Evolutionary conservation across 1,140 invertebrate genomes (phyloP), one percentile per base, ranked within the genome.

Genomic region (Octopus bimaculoides): DNA sequence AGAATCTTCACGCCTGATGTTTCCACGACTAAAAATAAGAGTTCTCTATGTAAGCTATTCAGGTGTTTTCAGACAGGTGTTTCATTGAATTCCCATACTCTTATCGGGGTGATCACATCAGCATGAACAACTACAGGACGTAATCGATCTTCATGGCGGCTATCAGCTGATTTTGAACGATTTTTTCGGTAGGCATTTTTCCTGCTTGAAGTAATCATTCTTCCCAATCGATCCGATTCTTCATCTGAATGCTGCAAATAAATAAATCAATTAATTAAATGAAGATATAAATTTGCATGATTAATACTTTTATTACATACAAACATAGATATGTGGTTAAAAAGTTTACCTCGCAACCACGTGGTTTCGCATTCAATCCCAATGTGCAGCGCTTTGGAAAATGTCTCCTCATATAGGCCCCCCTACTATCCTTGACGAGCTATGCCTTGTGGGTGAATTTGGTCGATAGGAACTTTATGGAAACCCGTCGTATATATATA

Each of bases 51-150:
- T 61, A 17, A 12, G 17, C 56, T 71, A 17, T 17, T 9, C n/a
- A 10, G 17, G 66, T 69, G 6, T 17, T 41, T n/a, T 81, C 80
- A 83, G 14, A 83, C 82, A 6, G 82, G 77, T 69, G 82, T 83
- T 74, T 83, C 82, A 76, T 79, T 83, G 77, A 83, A 83, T 61
- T 83, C 78, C 82, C 82, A 83, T 54, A 83, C 79, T 20, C 79
- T 80, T 0, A 79, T 75, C 3, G 82, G 80, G 6, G 79, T 78
- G 61, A 83, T 78, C 75, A 80, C 74, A 56, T 83, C 82, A 53
- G 78, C 54, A 71, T 83, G 80, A 12, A 81, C 54, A 66, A 75
- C 12, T 14, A 79, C 52, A 12, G 76, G 77, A 7, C 41, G 20
- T n/a, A 54, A 7, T 12, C 17, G 20, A 7, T 75, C 75, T 77